A percentile compares a stretch with the other conserved stretches of the same genome.
Evolutionary conservation across 2,888 invertebrate genomes (phyloP).

Genomic region (Athalia cordata): DNA sequence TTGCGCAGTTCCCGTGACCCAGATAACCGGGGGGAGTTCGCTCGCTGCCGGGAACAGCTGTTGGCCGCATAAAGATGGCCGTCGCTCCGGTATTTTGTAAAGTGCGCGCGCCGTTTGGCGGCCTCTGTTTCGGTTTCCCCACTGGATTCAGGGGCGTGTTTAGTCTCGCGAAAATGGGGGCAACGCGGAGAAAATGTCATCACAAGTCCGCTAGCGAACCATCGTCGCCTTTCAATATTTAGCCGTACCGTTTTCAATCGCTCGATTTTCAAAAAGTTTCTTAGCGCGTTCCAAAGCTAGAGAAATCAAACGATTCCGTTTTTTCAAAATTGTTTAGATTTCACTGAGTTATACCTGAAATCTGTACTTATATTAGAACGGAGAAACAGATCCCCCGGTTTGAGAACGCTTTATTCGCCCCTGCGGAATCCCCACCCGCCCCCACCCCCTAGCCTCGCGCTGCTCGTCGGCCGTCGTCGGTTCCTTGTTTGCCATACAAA

Average conservation of each 20-base stretch:
- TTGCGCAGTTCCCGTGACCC: constrained; percentile 73
- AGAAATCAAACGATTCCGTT: too few relatives aligned
- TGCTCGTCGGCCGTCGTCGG: constrained; percentile 63
- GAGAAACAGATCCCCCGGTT: not conserved
- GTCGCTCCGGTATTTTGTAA: constrained; percentile 66
- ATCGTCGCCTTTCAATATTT: too few relatives aligned
- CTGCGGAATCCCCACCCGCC: constrained; percentile 41
- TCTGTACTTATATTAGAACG: not conserved
- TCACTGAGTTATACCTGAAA: not conserved
- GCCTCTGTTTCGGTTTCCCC: constrained; percentile 62
- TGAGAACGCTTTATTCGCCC: constrained; percentile 52
- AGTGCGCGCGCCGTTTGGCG: constrained; percentile 71
- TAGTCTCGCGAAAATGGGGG: not conserved
- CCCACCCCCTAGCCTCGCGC: constrained; percentile 59
- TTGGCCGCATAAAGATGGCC: constrained; percentile 70
- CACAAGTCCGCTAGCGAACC: too few relatives aligned
- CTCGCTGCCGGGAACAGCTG: constrained; percentile 72
- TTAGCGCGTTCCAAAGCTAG: too few relatives aligned
- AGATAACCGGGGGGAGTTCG: constrained; percentile 71
- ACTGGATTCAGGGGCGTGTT: constrained; percentile 66
- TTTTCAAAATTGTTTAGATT: too few relatives aligned
- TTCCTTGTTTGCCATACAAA: constrained; percentile 74
- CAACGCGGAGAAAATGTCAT: not conserved
- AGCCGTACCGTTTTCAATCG: too few relatives aligned
- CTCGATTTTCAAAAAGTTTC: too few relatives aligned